A percentile compares a stretch with the other conserved stretches of the same genome.
These are phyloP conservation scores for Sarcophaga subvicina DNA, from an alignment of 2,888 invertebrate genomes.

Conservation along the genomic window DNA sequence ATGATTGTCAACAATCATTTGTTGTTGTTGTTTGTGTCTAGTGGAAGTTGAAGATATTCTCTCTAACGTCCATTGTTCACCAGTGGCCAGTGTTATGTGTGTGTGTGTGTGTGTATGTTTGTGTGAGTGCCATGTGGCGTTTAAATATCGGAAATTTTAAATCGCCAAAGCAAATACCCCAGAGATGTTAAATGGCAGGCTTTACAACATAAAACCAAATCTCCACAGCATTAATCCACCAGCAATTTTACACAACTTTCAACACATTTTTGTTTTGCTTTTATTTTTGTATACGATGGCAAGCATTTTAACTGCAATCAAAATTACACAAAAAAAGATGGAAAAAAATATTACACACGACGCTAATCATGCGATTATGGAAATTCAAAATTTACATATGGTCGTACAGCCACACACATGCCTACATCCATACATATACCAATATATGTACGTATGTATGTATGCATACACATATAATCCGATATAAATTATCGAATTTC, in stretches of 20 bases:
- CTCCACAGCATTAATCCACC: too few species aligned
- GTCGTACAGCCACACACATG: neutral
- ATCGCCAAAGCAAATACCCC: neutral
- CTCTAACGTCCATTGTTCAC: too few species aligned
- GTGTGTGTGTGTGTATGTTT: too few species aligned
- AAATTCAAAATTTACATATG: neutral
- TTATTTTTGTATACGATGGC: too few species aligned
- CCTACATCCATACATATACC: neutral
- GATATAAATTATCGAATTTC: neutral
- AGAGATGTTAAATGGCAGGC: neutral
- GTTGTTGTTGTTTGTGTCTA: neutral
- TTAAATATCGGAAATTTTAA: neutral
- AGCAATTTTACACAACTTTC: too few species aligned
- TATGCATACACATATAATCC: neutral
- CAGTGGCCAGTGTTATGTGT: too few species aligned
- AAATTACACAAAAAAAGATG: too few species aligned
- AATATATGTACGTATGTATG: too few species aligned
- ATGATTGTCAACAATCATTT: neutral
- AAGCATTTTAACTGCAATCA: too few species aligned
- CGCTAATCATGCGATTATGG: neutral
- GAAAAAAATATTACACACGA: too few species aligned
- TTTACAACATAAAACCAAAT: too few species aligned
- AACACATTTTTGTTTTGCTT: too few species aligned
- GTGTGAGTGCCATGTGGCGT: neutral
- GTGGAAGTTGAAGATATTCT: neutral